Percentiles rank a stretch among this genome's conserved stretches.
Evolutionary conservation across 2,888 invertebrate species (phyloP).

Genomic region (Aphidius colemani): DNA sequence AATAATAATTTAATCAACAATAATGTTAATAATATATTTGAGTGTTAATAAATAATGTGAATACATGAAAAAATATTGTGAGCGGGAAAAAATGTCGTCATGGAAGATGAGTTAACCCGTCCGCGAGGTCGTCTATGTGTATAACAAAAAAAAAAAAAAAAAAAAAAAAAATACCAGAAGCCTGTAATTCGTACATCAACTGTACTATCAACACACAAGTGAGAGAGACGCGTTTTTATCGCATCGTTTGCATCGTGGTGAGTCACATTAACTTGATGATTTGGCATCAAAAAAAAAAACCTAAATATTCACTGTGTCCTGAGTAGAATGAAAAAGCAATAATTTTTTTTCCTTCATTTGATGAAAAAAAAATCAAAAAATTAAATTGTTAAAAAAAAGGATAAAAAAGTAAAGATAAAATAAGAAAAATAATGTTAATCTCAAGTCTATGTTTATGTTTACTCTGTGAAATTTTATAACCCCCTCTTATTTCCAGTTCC

Average conservation of each 20-base stretch:
- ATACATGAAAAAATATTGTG: not conserved
- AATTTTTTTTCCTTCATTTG: not conserved
- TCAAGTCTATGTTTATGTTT: constrained; percentile 53
- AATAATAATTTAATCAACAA: not conserved
- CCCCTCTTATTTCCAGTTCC: constrained; percentile 27
- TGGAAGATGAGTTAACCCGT: constrained; percentile 50
- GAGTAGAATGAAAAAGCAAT: not conserved
- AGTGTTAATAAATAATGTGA: too few relatives aligned
- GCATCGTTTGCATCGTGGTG: too few relatives aligned
- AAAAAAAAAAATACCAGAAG: not conserved
- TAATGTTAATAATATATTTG: constrained; percentile 5
- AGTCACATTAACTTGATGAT: too few relatives aligned
- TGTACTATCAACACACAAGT: too few relatives aligned
- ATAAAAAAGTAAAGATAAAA: not conserved
- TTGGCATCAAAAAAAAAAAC: too few relatives aligned
- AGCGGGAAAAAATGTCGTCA: constrained; percentile 16
- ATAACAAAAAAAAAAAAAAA: constrained; percentile 38
- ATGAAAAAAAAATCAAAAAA: too few relatives aligned
- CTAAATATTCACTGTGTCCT: too few relatives aligned
- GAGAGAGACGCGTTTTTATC: too few relatives aligned
- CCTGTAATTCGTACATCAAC: constrained; percentile 8
- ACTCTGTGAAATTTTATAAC: constrained; percentile 50
- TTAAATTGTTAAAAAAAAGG: too few relatives aligned
- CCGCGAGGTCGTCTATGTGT: constrained; percentile 42
- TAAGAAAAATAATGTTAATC: constrained; percentile 1